Conservation (phyloP, 2,888 invertebrate genomes). For the Cryptus armator region DNA sequence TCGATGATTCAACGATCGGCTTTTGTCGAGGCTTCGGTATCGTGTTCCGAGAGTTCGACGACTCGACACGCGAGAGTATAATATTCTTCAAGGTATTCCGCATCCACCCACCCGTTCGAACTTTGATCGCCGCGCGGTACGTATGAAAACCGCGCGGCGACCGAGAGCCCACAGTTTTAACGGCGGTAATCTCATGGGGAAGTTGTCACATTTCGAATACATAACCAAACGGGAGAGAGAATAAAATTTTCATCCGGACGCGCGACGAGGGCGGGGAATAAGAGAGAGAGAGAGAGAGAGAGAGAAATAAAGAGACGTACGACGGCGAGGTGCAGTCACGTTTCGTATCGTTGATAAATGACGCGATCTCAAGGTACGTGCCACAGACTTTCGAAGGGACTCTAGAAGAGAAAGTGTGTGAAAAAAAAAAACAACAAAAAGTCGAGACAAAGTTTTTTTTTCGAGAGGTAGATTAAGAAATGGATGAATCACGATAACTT, state of each 20-base stretch:
- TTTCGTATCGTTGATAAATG: constrained; percentile 65
- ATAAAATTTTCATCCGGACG: not conserved
- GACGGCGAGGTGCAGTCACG: constrained; percentile 63
- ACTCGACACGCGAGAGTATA: constrained; percentile 48
- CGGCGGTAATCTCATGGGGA: constrained; percentile 50
- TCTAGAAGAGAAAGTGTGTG: constrained; percentile 52
- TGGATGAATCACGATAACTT: constrained; percentile 39
- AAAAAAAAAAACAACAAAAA: constrained; percentile 6
- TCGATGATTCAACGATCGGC: constrained; percentile 50
- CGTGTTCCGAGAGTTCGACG: constrained; percentile 70
- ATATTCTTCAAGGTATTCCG: constrained; percentile 55
- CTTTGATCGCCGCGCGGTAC: constrained; percentile 59
- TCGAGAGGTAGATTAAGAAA: constrained; percentile 50
- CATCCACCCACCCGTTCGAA: constrained; percentile 63
- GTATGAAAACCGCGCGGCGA: not conserved
- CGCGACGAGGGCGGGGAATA: not conserved
- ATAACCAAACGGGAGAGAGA: not conserved
- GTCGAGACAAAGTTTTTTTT: not conserved
- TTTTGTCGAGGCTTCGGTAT: not conserved
- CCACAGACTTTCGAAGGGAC: constrained; percentile 64
- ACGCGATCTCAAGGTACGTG: constrained; percentile 69
- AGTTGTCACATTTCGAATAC: constrained; percentile 51
- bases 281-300: not conserved
- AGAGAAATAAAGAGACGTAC: constrained; percentile 26
- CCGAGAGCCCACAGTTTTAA: constrained; percentile 16